phyloP scores from a whole-genome alignment of 2,113 vertebrate genomes.

The Hylia prasina region DNA sequence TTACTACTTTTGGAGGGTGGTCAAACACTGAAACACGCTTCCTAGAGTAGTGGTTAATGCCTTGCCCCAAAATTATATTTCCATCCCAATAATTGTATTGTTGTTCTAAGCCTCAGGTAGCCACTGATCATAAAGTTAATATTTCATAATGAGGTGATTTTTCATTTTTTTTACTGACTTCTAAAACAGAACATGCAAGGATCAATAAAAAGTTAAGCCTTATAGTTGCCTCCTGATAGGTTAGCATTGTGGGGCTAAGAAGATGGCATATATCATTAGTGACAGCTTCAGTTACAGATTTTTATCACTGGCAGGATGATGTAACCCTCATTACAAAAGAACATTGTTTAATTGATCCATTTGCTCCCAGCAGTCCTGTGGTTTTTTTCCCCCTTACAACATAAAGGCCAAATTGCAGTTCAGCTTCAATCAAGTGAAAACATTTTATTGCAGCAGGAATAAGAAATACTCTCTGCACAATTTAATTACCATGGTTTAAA shows the following conservation, averaged over 20 bases:
- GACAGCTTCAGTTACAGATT: background rate
- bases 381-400: background rate
- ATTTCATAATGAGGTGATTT: background rate
- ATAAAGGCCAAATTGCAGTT: conserved; percentile 9
- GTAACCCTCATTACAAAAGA: conserved; percentile 35
- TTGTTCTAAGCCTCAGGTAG: background rate
- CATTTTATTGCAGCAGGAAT: background rate
- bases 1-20: background rate
- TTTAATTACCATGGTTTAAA: conserved; percentile 25
- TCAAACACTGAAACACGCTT: background rate
- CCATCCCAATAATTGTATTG: background rate
- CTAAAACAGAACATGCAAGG: background rate
- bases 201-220: background rate
- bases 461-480: conserved; percentile 1
- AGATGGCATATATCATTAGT: background rate
- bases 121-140: background rate
- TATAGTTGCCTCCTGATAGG: background rate
- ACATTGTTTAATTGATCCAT: conserved; percentile 41
- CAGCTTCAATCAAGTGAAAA: conserved; percentile 20
- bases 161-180: background rate
- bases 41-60: background rate
- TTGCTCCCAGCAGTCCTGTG: background rate
- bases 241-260: background rate
- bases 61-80: background rate
- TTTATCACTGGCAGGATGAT: conserved; percentile 14